Evolutionary conservation across 2,113 vertebrate genomes (phyloP).

Genomic region (Crotalus horridus): DNA sequence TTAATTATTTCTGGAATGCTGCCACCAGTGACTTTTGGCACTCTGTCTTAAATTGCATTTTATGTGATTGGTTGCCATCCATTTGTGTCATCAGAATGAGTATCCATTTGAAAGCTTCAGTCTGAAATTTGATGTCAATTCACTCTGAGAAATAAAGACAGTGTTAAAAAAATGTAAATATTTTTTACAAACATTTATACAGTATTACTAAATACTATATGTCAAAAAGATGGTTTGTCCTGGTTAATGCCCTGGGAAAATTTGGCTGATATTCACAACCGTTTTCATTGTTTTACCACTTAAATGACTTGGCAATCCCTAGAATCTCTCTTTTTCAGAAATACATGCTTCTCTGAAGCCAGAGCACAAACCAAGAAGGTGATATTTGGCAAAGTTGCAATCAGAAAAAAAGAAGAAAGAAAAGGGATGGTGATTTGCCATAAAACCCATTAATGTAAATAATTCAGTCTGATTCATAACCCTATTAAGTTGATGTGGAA

Average conservation of each 20-base stretch:
- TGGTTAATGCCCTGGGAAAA: not conserved
- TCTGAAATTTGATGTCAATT: slow-evolving; percentile 26
- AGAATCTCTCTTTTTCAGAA: not conserved
- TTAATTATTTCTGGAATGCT: slow-evolving; percentile 68
- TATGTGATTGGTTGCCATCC: slow-evolving; percentile 45
- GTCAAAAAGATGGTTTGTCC: not conserved
- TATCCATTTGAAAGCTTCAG: slow-evolving; percentile 50
- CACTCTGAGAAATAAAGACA: not conserved
- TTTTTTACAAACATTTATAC: not conserved
- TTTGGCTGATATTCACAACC: rapidly evolving
- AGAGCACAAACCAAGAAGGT: not conserved
- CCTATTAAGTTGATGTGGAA: not conserved
- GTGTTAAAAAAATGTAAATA: not conserved
- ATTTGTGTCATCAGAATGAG: slow-evolving; percentile 36
- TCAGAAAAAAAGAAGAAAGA: not conserved
- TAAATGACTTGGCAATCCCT: not conserved
- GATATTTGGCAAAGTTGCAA: not conserved
- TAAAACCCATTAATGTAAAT: slow-evolving; percentile 4
- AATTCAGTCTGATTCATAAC: not conserved
- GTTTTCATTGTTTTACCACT: not conserved
- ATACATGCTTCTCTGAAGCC: not conserved
- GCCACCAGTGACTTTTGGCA: slow-evolving; percentile 58
- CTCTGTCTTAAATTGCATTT: slow-evolving; percentile 51
- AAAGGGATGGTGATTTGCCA: not conserved
- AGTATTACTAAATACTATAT: not conserved